phyloP scores from a whole-genome alignment of 2,113 vertebrate genomes.

The Proterorhinus semilunaris region DNA sequence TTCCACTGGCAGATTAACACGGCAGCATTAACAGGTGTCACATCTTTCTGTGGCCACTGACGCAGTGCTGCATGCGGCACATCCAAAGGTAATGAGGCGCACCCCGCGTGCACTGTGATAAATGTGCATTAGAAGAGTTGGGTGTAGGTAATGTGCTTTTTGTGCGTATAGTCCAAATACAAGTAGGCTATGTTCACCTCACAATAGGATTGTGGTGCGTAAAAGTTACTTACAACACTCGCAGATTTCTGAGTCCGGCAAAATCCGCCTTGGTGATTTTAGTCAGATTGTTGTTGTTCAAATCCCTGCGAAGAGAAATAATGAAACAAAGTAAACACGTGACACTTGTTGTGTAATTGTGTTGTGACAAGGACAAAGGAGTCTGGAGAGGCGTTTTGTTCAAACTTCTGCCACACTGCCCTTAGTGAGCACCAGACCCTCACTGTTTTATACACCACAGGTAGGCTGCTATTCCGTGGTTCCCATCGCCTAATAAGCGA shows the following conservation, averaged over 20 bases:
- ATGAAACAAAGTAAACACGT: background rate
- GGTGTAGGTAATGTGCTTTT: constrained; percentile 6
- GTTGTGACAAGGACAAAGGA: constrained; percentile 12
- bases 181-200: background rate
- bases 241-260: constrained; percentile 90
- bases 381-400: constrained; percentile 2
- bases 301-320: constrained; percentile 80
- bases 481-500: constrained; percentile 37
- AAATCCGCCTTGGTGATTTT: constrained; percentile 96
- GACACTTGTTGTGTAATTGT: constrained; percentile 5
- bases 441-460: constrained; percentile 14
- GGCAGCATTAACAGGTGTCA: constrained; percentile 70
- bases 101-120: constrained; percentile 15
- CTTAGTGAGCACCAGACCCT: constrained; percentile 17
- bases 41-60: constrained; percentile 39
- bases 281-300: constrained; percentile 99
- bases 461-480: constrained; percentile 15
- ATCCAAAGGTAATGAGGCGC: constrained; percentile 25
- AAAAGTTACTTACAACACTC: constrained; percentile 91
- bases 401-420: constrained; percentile 14
- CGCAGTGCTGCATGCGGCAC: constrained; percentile 54
- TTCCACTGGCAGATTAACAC: constrained; percentile 70
- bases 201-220: background rate
- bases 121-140: constrained; percentile 7
- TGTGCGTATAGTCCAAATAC: constrained; percentile 2